Conservation (phyloP, 1,140 invertebrate species). For the Mercenaria mercenaria region DNA sequence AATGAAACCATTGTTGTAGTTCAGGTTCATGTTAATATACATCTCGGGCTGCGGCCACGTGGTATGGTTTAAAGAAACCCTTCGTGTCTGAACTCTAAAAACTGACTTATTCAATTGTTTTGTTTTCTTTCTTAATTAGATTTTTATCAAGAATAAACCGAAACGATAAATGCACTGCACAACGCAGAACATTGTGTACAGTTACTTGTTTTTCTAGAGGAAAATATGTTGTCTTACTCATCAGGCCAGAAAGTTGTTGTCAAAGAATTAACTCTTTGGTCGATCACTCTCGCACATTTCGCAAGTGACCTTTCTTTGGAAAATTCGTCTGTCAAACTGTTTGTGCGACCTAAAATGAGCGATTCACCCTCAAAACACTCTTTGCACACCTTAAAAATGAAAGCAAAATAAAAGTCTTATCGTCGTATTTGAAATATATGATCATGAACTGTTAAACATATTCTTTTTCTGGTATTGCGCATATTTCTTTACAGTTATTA, state of each 20-base stretch:
- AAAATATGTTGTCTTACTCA: not conserved
- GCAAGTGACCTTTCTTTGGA: not conserved
- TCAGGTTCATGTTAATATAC: no score
- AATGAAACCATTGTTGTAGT: no score
- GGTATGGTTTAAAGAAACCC: no score
- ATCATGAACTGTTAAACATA: not conserved
- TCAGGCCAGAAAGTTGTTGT: conserved; percentile 49
- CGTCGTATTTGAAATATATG: not conserved
- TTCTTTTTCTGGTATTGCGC: not conserved
- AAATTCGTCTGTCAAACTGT: conserved; percentile 15
- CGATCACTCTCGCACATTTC: conserved; percentile 1
- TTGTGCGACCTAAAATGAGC: not conserved
- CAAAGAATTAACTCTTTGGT: not conserved
- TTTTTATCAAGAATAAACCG: not conserved
- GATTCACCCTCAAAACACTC: conserved; percentile 27
- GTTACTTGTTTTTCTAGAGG: not conserved
- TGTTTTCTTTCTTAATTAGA: not conserved
- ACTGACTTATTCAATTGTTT: not conserved
- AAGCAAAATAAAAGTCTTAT: not conserved
- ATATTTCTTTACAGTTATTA: not conserved
- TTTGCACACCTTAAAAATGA: conserved; percentile 14
- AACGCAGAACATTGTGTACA: no score
- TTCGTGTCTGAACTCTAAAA: not conserved
- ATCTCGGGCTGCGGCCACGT: no score
- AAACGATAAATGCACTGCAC: not conserved